phyloP scores from a whole-genome alignment of 1,140 invertebrate species.

The Brachionus asplanchnoidis region DNA sequence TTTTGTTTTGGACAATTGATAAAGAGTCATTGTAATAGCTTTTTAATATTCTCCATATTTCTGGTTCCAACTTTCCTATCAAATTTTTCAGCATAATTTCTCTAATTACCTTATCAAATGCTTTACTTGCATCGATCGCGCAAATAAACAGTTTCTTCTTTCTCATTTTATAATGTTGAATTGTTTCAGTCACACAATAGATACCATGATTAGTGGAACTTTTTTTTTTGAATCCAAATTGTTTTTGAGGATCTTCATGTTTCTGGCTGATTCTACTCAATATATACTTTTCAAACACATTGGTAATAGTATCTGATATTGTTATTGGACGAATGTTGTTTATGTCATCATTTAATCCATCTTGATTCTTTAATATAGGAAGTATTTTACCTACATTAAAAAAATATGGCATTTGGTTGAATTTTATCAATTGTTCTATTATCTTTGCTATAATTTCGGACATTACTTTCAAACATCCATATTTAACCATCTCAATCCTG shows the following conservation, averaged over 20 bases:
- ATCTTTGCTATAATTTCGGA: neutral
- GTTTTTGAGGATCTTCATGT: neutral
- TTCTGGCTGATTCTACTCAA: neutral
- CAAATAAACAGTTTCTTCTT: neutral
- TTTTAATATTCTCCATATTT: neutral
- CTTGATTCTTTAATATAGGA: neutral
- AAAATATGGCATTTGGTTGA: neutral
- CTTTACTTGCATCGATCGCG: slow-evolving; percentile 1
- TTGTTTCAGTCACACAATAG: neutral
- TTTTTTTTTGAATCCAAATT: neutral
- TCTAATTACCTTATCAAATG: neutral
- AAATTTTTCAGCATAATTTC: neutral
- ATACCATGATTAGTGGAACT: neutral
- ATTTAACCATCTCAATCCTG: neutral
- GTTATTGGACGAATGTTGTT: neutral
- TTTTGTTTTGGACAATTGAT: neutral
- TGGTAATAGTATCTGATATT: neutral
- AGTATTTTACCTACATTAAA: neutral
- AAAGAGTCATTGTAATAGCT: neutral
- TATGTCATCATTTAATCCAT: neutral
- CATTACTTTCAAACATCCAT: neutral
- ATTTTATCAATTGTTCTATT: neutral
- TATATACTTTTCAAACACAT: neutral
- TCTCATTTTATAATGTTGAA: neutral
- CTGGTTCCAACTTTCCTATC: neutral